Percentiles rank a stretch among this genome's conserved stretches.
Evolutionary conservation across 1,140 invertebrate genomes (phyloP).

Genomic region (Diachasmimorpha longicaudata): DNA sequence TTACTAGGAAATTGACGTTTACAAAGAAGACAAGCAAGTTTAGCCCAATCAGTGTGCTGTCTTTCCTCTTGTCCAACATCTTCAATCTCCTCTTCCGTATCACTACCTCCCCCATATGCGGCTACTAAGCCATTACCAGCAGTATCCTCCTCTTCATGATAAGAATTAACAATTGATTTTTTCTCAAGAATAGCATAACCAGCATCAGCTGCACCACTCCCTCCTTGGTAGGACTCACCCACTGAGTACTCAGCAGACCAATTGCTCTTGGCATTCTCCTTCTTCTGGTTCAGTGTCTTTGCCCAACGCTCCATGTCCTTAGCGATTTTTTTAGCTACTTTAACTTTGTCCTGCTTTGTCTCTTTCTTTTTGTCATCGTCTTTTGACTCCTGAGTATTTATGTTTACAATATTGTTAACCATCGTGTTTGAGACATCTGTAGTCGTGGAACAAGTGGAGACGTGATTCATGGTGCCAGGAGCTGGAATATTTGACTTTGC

Average conservation of each 20-base stretch:
- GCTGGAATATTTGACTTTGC: constrained; percentile 60
- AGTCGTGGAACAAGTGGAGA: constrained; percentile 34
- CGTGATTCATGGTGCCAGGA: neutral
- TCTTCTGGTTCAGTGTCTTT: constrained; percentile 95
- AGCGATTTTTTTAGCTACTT: constrained; percentile 97
- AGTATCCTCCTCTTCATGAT: constrained; percentile 57
- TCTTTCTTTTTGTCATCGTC: constrained; percentile 65
- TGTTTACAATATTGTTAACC: neutral
- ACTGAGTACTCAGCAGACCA: constrained; percentile 65
- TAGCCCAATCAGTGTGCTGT: constrained; percentile 82
- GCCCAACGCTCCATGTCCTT: constrained; percentile 91
- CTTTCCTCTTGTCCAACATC: constrained; percentile 67
- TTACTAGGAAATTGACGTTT: constrained; percentile 92
- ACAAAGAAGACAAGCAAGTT: constrained; percentile 93
- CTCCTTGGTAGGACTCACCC: constrained; percentile 44
- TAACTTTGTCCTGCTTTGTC: constrained; percentile 88
- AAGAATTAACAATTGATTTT: constrained; percentile 55
- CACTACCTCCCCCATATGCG: constrained; percentile 76
- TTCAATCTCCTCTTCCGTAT: constrained; percentile 71
- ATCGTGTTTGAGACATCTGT: neutral
- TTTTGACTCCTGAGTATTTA: constrained; percentile 30
- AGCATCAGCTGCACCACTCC: constrained; percentile 81
- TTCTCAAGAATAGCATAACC: constrained; percentile 88
- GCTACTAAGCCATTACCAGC: constrained; percentile 70
- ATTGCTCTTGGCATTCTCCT: constrained; percentile 80